These are phyloP conservation scores for Agonopterix alstromeriana DNA, from an alignment of 2,888 invertebrate species.

Conservation along the genomic window DNA sequence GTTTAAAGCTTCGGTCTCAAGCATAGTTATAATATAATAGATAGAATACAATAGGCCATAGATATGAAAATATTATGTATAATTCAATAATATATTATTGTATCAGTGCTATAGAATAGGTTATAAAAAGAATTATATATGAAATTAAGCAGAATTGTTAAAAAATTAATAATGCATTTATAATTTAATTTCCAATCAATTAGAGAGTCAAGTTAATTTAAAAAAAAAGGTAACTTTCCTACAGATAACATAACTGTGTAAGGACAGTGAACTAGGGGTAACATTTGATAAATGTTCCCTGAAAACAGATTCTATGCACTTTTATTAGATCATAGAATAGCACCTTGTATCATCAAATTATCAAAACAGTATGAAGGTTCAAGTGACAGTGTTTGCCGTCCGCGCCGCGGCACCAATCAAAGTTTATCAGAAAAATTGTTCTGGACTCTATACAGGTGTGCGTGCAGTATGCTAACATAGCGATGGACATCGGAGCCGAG, in stretches of 20 bases:
- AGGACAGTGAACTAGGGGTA: no score
- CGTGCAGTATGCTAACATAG: constrained; percentile 51
- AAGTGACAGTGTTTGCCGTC: no score
- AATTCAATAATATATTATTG: background rate
- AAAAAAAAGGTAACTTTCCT: no score
- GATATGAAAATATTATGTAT: background rate
- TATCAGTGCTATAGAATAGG: background rate
- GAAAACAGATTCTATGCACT: no score
- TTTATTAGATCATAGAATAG: no score
- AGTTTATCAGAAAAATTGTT: constrained; percentile 37
- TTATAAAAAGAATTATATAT: background rate
- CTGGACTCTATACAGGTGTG: constrained; percentile 61
- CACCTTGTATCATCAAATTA: no score
- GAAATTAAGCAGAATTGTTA: constrained; percentile 1
- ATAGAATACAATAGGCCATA: constrained; percentile 1
- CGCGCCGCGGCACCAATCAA: no score
- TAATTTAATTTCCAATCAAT: no score
- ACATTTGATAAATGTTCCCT: no score
- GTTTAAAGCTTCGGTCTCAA: background rate
- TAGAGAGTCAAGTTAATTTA: no score
- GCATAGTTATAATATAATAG: background rate
- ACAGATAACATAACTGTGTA: no score
- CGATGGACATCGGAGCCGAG: constrained; percentile 63
- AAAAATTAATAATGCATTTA: constrained; percentile 22
- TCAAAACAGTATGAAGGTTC: no score